Percentiles rank a stretch among this genome's conserved stretches.
Conservation (phyloP, 2,797 vertebrate species). For the Epinephelus malabaricus region DNA sequence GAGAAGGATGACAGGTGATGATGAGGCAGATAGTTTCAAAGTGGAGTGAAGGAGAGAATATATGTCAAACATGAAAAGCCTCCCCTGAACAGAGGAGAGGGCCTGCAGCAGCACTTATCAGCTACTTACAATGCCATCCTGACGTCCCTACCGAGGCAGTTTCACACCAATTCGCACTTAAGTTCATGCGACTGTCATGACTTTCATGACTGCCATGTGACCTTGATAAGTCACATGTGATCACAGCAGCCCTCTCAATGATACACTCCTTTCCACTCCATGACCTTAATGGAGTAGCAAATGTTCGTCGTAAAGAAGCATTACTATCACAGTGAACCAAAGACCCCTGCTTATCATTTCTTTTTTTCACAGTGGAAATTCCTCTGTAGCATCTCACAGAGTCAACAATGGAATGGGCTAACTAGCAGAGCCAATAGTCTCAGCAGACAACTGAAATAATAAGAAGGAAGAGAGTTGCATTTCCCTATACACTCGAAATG, state of each 20-base stretch:
- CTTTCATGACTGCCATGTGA: conserved; percentile 6
- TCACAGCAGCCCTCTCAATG: neutral
- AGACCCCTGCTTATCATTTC: too few relatives aligned
- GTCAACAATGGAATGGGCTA: neutral
- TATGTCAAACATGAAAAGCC: conserved; percentile 40
- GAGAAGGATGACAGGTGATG: conserved; percentile 43
- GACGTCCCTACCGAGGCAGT: neutral
- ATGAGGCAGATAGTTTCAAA: conserved; percentile 47
- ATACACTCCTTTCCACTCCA: neutral
- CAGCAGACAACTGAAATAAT: neutral
- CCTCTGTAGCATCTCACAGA: neutral
- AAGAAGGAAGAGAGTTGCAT: neutral
- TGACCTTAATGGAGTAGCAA: too few relatives aligned
- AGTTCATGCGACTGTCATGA: neutral
- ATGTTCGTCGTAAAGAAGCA: too few relatives aligned
- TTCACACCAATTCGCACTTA: conserved; percentile 21
- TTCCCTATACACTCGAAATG: neutral
- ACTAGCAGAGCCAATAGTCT: neutral
- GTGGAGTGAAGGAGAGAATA: conserved; percentile 24
- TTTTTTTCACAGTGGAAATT: neutral
- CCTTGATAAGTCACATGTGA: conserved; percentile 15
- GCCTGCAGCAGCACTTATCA: conserved; percentile 40
- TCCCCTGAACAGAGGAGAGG: conserved; percentile 40
- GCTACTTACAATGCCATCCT: neutral
- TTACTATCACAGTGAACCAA: too few relatives aligned